A percentile compares a stretch with the other conserved stretches of the same genome.
Conservation (phyloP, 2,888 invertebrate species). For the Cremastinae sp. region DNA sequence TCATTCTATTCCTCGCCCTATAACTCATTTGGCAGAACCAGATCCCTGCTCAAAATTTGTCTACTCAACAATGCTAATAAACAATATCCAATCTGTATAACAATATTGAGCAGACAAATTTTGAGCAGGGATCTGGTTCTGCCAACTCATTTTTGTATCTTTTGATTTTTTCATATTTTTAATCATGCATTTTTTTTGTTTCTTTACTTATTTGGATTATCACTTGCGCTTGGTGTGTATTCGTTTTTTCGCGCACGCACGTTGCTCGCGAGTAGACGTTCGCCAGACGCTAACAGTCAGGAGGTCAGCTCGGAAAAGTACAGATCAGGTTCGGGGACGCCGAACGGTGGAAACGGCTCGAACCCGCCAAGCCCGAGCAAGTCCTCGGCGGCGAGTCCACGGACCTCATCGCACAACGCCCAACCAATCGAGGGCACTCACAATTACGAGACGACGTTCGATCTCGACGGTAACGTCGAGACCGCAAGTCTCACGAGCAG, state of each 20-base stretch:
- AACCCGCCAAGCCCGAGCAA: constrained; percentile 77
- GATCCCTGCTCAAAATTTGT: too few relatives aligned
- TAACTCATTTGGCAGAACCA: too few relatives aligned
- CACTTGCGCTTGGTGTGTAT: constrained; percentile 61
- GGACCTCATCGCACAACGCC: constrained; percentile 72
- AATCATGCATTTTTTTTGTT: constrained; percentile 54
- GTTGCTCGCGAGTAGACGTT: constrained; percentile 76
- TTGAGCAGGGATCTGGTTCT: too few relatives aligned
- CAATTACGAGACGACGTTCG: constrained; percentile 92
- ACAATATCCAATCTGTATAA: too few relatives aligned
- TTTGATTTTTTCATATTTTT: constrained; percentile 40
- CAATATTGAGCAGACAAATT: too few relatives aligned
- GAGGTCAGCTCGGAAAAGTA: constrained; percentile 77
- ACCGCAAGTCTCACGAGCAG: constrained; percentile 90
- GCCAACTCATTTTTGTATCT: too few relatives aligned
- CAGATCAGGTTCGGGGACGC: constrained; percentile 73
- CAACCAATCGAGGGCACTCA: constrained; percentile 81
- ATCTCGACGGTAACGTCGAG: constrained; percentile 95
- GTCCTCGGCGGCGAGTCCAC: constrained; percentile 72
- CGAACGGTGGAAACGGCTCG: constrained; percentile 67
- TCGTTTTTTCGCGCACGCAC: constrained; percentile 70
- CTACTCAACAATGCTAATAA: too few relatives aligned
- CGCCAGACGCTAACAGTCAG: constrained; percentile 77
- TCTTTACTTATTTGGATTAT: constrained; percentile 64
- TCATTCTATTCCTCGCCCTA: too few relatives aligned